phyloP scores from a whole-genome alignment of 2,888 invertebrate genomes.

The Tipula vernalis region DNA sequence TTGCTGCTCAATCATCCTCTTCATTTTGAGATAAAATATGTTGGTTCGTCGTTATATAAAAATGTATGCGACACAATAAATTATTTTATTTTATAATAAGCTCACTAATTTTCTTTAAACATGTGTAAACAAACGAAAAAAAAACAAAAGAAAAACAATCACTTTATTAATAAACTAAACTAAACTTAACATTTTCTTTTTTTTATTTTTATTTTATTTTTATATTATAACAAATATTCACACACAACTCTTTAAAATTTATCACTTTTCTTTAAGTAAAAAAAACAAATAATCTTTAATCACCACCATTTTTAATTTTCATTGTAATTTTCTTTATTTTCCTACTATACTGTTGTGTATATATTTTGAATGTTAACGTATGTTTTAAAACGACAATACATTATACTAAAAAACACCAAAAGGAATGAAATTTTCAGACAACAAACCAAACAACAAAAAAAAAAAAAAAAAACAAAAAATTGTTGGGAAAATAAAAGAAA shows the following conservation, averaged over 20 bases:
- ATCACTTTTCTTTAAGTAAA: neutral
- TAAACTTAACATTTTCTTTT: neutral
- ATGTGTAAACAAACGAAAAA: neutral
- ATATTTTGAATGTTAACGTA: neutral
- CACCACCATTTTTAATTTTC: neutral
- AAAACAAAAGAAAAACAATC: neutral
- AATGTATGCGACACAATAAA: neutral
- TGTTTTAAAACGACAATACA: neutral
- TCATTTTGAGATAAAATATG: neutral
- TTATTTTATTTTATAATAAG: neutral
- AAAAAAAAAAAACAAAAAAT: neutral
- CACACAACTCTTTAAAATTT: neutral
- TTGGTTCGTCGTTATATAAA: neutral
- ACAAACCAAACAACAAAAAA: neutral
- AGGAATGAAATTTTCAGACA: neutral
- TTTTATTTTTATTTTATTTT: neutral
- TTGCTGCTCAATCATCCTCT: slow-evolving; percentile 8
- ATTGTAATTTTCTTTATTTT: neutral
- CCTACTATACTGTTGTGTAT: neutral
- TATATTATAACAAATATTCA: neutral
- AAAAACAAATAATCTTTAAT: neutral
- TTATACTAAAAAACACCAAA: neutral
- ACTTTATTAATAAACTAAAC: neutral
- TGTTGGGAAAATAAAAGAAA: neutral
- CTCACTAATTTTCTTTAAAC: neutral